Percentiles rank a stretch among this genome's conserved stretches.
Conservation (phyloP, 2,113 vertebrate genomes). For the Desmodus rotundus region DNA sequence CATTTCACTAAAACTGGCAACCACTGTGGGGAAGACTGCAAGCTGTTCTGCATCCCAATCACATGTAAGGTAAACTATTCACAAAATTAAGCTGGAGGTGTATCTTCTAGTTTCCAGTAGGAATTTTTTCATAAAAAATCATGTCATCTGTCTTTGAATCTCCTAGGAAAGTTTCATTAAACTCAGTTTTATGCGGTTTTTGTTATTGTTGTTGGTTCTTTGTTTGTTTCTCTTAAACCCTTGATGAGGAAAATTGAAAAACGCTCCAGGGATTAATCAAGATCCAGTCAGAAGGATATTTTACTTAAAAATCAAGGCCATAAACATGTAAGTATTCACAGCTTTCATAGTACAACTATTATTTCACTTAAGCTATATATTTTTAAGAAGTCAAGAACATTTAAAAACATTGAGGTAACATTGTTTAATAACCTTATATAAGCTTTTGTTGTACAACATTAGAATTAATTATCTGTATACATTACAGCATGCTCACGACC, state of each 20-base stretch:
- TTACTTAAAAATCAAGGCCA: neutral
- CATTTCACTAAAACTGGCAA: constrained; percentile 7
- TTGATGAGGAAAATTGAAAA: neutral
- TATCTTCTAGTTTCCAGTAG: neutral
- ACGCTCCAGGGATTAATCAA: neutral
- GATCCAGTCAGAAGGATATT: neutral
- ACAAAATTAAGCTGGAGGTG: neutral
- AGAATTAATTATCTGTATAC: neutral
- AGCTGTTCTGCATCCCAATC: neutral
- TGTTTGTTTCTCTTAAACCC: neutral
- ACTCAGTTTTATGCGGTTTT: neutral
- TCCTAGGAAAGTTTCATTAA: neutral
- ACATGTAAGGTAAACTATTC: neutral
- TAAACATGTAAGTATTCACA: neutral
- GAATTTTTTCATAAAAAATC: neutral
- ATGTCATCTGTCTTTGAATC: neutral
- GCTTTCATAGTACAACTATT: neutral
- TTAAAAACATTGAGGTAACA: neutral
- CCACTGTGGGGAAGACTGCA: neutral
- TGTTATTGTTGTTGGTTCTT: neutral
- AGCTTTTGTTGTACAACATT: neutral
- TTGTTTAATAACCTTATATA: neutral
- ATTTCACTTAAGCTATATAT: neutral
- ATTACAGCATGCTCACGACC: neutral
- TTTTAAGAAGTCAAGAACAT: neutral